Evolutionary conservation across 1,140 invertebrate genomes (phyloP).

Genomic region (Diabrotica virgifera): DNA sequence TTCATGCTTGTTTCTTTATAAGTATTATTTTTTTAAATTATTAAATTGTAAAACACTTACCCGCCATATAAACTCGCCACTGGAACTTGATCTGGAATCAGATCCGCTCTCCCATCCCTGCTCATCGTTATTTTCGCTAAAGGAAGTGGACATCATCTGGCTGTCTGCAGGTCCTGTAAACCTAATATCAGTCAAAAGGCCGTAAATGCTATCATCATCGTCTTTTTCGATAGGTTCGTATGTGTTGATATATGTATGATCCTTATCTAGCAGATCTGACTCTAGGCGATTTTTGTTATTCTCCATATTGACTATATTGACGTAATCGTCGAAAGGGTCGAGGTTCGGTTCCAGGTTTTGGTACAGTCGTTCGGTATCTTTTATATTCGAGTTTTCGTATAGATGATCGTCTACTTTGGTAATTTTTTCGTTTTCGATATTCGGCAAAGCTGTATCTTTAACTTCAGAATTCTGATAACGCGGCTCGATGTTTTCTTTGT

Average conservation of each 20-base stretch:
- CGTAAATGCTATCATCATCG: slow-evolving; percentile 37
- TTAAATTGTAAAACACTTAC: slow-evolving; percentile 48
- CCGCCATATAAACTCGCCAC: slow-evolving; percentile 76
- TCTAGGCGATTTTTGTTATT: slow-evolving; percentile 28
- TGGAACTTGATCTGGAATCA: slow-evolving; percentile 59
- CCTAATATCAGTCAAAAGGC: slow-evolving; percentile 44
- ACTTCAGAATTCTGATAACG: slow-evolving; percentile 4
- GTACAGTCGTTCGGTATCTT: slow-evolving; percentile 20
- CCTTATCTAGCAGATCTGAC: slow-evolving; percentile 9
- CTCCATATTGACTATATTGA: slow-evolving; percentile 34
- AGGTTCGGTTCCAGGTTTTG: slow-evolving; percentile 15
- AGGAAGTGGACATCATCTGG: slow-evolving; percentile 47
- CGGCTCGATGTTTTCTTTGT: slow-evolving; percentile 1
- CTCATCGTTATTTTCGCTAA: slow-evolving; percentile 47
- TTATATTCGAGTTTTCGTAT: slow-evolving; percentile 10
- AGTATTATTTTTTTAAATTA: background rate
- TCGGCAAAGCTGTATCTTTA: background rate
- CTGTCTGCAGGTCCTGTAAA: slow-evolving; percentile 44
- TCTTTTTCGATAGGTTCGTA: slow-evolving; percentile 26
- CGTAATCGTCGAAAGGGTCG: slow-evolving; percentile 26
- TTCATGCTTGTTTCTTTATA: background rate
- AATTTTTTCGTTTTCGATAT: background rate
- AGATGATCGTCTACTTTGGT: slow-evolving; percentile 16
- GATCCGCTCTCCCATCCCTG: slow-evolving; percentile 60
- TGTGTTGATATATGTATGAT: slow-evolving; percentile 9